Evolutionary conservation across 1,140 invertebrate species (phyloP).

Genomic region (Zaprionus gabonicus): DNA sequence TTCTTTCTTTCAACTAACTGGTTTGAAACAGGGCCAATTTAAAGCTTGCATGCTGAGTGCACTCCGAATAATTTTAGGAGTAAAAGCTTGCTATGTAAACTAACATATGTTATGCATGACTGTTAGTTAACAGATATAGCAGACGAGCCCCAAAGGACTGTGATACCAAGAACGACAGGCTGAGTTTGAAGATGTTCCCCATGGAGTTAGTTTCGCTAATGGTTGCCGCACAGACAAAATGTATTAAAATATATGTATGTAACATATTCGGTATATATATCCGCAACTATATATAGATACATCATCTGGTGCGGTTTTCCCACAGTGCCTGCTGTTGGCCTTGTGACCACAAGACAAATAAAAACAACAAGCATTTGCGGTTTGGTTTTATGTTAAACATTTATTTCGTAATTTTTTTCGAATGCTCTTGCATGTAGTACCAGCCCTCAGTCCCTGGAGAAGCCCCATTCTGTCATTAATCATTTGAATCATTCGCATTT

Average conservation of each 20-base stretch:
- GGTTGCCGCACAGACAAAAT: not conserved
- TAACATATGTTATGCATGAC: not conserved
- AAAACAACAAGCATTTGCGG: conserved; percentile 52
- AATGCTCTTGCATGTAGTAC: conserved; percentile 40
- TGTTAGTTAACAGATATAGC: conserved; percentile 21
- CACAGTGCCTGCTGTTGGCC: conserved; percentile 11
- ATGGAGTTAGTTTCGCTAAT: conserved; percentile 21
- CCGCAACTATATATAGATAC: not conserved
- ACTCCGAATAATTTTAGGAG: conserved; percentile 28
- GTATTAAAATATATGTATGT: not conserved
- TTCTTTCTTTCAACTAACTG: not conserved
- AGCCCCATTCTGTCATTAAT: conserved; percentile 55
- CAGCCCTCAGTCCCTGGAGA: conserved; percentile 10
- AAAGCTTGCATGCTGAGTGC: not conserved
- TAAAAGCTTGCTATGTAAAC: not conserved
- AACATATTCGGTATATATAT: not conserved
- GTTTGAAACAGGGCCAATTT: not conserved
- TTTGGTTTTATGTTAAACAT: conserved; percentile 65
- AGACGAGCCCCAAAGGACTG: not conserved
- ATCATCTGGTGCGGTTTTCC: not conserved
- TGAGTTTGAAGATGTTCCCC: not conserved
- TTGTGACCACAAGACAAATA: conserved; percentile 6
- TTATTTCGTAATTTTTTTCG: conserved; percentile 65
- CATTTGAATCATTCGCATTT: conserved; percentile 26
- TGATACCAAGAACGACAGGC: not conserved